Percentiles rank a stretch among this genome's conserved stretches.
Evolutionary conservation across 2,797 vertebrate species (phyloP).

Genomic region (Valencia hispanica): DNA sequence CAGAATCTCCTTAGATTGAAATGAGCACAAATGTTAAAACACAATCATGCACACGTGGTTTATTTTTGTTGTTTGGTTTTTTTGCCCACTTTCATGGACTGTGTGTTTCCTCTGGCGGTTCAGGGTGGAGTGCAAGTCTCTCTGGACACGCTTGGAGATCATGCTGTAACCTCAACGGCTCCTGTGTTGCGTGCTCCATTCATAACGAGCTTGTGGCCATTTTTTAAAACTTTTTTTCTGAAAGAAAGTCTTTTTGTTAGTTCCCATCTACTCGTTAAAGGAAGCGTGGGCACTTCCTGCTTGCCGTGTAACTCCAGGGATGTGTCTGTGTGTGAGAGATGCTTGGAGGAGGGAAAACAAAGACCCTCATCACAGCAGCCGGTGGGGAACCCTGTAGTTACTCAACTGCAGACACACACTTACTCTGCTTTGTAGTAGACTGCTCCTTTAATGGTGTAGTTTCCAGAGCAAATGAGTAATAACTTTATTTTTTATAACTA

Average conservation of each 20-base stretch:
- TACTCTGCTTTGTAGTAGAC: neutral
- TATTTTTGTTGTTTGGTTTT: neutral
- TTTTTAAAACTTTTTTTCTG: neutral
- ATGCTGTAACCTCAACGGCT: constrained; percentile 18
- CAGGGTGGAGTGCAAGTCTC: neutral
- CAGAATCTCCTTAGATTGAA: neutral
- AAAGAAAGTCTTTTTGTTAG: constrained; percentile 27
- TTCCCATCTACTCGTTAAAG: constrained; percentile 38
- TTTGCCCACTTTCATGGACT: constrained; percentile 1
- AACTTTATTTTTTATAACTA: neutral
- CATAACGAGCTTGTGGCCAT: neutral
- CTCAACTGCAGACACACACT: constrained; percentile 49
- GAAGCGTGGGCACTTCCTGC: constrained; percentile 52
- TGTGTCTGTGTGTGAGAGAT: constrained; percentile 35
- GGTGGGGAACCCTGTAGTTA: constrained; percentile 47
- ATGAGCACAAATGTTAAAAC: neutral
- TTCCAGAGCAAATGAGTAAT: neutral
- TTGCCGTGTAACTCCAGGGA: constrained; percentile 25
- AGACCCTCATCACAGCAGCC: constrained; percentile 49
- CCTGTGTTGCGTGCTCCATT: constrained; percentile 2
- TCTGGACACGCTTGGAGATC: neutral
- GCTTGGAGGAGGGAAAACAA: constrained; percentile 56
- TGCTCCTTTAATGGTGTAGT: constrained; percentile 5
- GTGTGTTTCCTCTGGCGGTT: neutral
- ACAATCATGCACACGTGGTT: neutral